Evolutionary conservation across 1,140 invertebrate species (phyloP).

Genomic region (Linepithema humile): DNA sequence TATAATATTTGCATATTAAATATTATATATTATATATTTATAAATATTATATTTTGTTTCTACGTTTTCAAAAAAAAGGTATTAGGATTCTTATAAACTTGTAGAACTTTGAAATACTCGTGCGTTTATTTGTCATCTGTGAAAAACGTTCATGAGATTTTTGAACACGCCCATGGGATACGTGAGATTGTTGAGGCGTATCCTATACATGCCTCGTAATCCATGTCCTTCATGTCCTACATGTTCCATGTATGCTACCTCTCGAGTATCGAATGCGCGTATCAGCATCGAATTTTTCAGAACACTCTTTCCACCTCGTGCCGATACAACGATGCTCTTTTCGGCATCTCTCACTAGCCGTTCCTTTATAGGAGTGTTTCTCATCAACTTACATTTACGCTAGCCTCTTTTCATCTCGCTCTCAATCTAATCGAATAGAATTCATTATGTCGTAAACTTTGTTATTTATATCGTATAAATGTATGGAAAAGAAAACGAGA

Average conservation of each 20-base stretch:
- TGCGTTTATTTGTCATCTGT: conserved; percentile 14
- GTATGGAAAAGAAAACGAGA: not conserved
- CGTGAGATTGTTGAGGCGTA: conserved; percentile 52
- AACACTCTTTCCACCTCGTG: not conserved
- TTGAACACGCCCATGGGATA: conserved; percentile 40
- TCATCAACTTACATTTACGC: not conserved
- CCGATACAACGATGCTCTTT: not conserved
- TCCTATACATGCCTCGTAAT: conserved; percentile 47
- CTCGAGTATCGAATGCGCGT: conserved; percentile 49
- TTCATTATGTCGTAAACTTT: not conserved
- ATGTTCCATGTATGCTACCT: conserved; percentile 35
- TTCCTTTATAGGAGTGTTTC: conserved; percentile 7
- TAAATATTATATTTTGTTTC: too few relatives aligned
- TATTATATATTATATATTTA: too few relatives aligned
- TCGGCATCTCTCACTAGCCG: not conserved
- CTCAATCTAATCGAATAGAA: not conserved
- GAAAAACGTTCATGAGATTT: conserved; percentile 47
- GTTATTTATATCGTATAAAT: conserved; percentile 7
- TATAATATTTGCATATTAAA: too few relatives aligned
- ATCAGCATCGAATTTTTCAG: conserved; percentile 55
- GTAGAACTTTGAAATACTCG: not conserved
- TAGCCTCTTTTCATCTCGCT: not conserved
- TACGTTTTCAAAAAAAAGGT: too few relatives aligned
- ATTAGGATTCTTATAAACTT: too few relatives aligned
- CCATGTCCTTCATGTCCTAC: conserved; percentile 50